A percentile compares a stretch with the other conserved stretches of the same genome.
Conservation (phyloP, 2,113 vertebrate genomes). For the Scatophagus argus region DNA sequence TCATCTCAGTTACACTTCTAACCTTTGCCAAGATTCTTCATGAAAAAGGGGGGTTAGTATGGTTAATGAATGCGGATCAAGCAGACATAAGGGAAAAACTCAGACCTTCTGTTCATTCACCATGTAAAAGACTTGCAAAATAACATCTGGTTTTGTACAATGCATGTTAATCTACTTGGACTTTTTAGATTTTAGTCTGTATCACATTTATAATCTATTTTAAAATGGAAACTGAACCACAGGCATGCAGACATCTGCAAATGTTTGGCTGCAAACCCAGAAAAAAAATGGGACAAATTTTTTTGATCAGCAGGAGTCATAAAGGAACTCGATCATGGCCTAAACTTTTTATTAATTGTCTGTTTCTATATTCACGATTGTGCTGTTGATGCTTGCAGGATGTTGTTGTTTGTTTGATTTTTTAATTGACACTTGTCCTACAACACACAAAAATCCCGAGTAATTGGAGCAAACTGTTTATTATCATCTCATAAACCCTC, state of each 20-base stretch:
- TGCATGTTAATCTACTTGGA: conserved; percentile 1
- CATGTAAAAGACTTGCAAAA: conserved; percentile 4
- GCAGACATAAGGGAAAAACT: background rate
- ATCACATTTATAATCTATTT: background rate
- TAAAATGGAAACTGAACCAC: conserved; percentile 14
- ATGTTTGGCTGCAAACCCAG: background rate
- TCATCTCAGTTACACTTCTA: background rate
- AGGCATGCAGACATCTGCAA: background rate
- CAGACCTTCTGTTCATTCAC: background rate
- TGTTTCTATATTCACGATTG: background rate
- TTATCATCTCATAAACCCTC: background rate
- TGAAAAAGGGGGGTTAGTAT: background rate
- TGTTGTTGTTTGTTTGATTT: background rate
- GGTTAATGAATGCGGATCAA: conserved; percentile 11
- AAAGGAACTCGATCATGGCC: background rate
- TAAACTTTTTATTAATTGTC: background rate
- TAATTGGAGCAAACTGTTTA: background rate
- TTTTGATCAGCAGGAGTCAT: background rate
- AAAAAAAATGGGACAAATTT: background rate
- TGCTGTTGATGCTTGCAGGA: background rate
- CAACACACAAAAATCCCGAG: background rate
- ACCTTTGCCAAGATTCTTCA: background rate
- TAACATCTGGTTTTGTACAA: conserved; percentile 29
- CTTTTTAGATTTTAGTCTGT: background rate
- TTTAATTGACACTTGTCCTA: background rate